phyloP scores from a whole-genome alignment of 2,888 invertebrate genomes.

The Diogma glabrata region DNA sequence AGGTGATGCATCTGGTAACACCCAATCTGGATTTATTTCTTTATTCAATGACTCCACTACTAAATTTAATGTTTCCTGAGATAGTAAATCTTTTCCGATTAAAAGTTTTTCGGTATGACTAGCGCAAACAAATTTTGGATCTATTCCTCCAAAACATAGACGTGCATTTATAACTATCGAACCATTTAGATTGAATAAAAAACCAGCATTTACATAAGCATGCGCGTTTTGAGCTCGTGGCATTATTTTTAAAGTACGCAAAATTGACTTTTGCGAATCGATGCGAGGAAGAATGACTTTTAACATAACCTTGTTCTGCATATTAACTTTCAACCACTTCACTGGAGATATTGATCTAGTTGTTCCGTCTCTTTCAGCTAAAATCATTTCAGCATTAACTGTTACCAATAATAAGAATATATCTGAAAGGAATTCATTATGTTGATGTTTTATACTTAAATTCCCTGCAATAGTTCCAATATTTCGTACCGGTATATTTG shows the following conservation, averaged over 20 bases:
- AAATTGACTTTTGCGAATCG: conserved; percentile 31
- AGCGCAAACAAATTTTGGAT: conserved; percentile 39
- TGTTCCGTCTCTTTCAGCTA: conserved; percentile 18
- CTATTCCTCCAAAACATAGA: conserved; percentile 49
- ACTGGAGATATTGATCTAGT: conserved; percentile 24
- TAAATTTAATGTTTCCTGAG: conserved; percentile 34
- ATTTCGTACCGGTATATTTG: conserved; percentile 62
- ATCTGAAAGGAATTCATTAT: conserved; percentile 44
- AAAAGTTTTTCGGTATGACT: conserved; percentile 40
- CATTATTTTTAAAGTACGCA: conserved; percentile 53
- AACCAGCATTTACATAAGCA: conserved; percentile 66
- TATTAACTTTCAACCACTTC: conserved; percentile 24
- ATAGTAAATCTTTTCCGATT: conserved; percentile 35
- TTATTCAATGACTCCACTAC: conserved; percentile 26
- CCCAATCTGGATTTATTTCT: conserved; percentile 45
- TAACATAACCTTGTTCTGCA: conserved; percentile 27
- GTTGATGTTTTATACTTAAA: conserved; percentile 40
- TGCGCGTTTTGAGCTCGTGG: conserved; percentile 64
- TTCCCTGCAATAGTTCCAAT: conserved; percentile 47
- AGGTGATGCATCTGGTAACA: conserved; percentile 47
- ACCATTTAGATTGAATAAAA: conserved; percentile 39
- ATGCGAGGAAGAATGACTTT: conserved; percentile 31
- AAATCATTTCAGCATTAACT: conserved; percentile 33
- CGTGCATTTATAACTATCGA: conserved; percentile 28
- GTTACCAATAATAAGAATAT: conserved; percentile 37